Base-by-base conservation (phyloP, 2,888 invertebrate genomes). In the Caenorhabditis sp. region DNA sequence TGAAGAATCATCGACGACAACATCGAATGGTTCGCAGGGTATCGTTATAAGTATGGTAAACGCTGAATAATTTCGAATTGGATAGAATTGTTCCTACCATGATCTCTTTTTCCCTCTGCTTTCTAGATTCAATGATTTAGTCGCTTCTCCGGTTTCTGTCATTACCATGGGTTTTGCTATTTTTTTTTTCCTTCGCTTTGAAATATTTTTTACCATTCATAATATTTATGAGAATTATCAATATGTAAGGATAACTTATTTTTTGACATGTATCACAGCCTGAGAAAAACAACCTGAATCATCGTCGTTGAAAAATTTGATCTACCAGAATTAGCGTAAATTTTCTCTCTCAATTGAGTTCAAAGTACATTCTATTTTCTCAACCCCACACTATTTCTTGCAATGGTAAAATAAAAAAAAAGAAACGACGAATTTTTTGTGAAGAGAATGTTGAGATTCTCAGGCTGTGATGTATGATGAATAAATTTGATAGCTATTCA, bases 161-260 rank as follows among this genome's bases (percentile, higher is more conserved):
- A 6, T 53, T 17, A 17, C 51, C 55, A 60, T 60, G 69, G 63
- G 69, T 64, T 64, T 64, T 43, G 43, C 17, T 10, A 3, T 43
- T 43, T 43, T 10, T 43, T 43, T 43, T 17, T 43, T 17, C 8
- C 2, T 17, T 43, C 43, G 43, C 43, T n/a, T n/a, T n/a, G n/a
- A n/a, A n/a, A n/a, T n/a, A n/a, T n/a, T n/a, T n/a, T n/a, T n/a
- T n/a, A n/a, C n/a, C n/a, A 17, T 17, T 43, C 43, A 43, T 43
- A 12, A 17, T 17, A 17, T 43, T 43, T 43, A 31, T 31, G 31
- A 31, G 10, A 31, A 31, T 31, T 31, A 31, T 43, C 6, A 12
- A 3, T 43, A 43, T 43, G 43, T 12, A 43, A 43, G 14, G 43
- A 43, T 12, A 12, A 3, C 3, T 43, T 43, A 43, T 43, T 6